These are phyloP conservation scores for Trogon melanurus DNA, from an alignment of 2,113 vertebrate genomes.

Conservation along the genomic window DNA sequence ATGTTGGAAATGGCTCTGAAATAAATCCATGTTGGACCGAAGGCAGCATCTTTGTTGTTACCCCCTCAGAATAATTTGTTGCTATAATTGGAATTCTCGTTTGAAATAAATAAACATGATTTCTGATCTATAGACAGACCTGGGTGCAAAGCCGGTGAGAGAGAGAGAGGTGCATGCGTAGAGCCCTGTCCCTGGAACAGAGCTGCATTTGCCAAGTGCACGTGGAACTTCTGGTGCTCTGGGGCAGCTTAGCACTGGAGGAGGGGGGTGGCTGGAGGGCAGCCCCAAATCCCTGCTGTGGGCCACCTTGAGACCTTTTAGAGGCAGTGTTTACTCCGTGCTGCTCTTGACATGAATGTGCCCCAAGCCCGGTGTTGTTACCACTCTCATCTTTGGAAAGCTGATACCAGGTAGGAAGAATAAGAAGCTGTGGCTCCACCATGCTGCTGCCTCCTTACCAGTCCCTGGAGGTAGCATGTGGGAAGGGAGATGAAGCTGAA, in stretches of 20 bases:
- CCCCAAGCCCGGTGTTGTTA: not conserved
- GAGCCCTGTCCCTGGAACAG: not conserved
- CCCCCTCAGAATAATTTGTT: conserved; percentile 55
- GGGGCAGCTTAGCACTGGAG: not conserved
- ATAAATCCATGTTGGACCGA: conserved; percentile 35
- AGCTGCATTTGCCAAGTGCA: not conserved
- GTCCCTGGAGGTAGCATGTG: not conserved
- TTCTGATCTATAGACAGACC: conserved; percentile 1
- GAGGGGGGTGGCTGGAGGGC: not conserved
- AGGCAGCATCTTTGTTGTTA: conserved; percentile 66
- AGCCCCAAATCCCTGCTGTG: not conserved
- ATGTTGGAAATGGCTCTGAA: conserved; percentile 46
- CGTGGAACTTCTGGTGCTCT: not conserved
- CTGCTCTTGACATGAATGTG: not conserved
- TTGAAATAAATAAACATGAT: conserved; percentile 46
- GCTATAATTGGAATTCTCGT: conserved; percentile 49
- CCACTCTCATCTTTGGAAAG: not conserved
- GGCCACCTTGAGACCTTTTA: not conserved
- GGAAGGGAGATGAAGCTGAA: not conserved
- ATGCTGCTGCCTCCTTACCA: not conserved
- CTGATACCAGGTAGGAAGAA: not conserved
- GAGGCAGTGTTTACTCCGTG: not conserved
- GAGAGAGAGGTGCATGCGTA: not conserved
- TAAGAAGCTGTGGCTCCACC: not conserved
- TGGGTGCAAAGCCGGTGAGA: not conserved